A percentile compares a stretch with the other conserved stretches of the same genome.
Conservation (phyloP, 2,888 invertebrate species). For the Idaea aversata region DNA sequence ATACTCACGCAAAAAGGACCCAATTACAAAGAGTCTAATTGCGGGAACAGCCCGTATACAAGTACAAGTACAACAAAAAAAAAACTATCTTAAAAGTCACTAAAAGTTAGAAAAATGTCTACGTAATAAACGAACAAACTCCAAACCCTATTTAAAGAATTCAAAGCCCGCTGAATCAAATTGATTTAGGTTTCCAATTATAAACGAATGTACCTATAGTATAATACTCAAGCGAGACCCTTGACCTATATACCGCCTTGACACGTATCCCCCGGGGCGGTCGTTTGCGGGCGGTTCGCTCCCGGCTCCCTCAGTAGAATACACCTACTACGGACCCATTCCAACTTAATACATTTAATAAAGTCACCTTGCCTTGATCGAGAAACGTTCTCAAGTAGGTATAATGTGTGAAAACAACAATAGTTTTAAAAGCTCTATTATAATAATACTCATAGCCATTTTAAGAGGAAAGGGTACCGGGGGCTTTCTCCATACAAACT, state of each 20-base stretch:
- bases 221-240: slow-evolving; percentile 33
- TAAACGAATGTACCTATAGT: slow-evolving; percentile 22
- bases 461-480: no score
- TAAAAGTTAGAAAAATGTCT: not conserved
- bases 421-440: no score
- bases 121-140: slow-evolving; percentile 4
- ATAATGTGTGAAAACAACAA: not conserved
- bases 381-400: not conserved
- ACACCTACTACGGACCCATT: not conserved
- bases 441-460: no score
- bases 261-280: slow-evolving; percentile 46
- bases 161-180: slow-evolving; percentile 13
- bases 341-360: not conserved
- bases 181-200: slow-evolving; percentile 35
- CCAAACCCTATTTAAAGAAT: slow-evolving; percentile 7
- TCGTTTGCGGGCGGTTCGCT: slow-evolving; percentile 11
- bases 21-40: no score
- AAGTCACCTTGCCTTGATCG: not conserved
- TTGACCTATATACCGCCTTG: slow-evolving; percentile 57
- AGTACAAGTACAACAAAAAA: no score
- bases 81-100: no score
- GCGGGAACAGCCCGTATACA: no score
- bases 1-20: no score
- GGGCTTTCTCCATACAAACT: no score
- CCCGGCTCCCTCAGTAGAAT: slow-evolving; percentile 15